Conservation (phyloP, 2,888 invertebrate genomes). For the Noctua comes region DNA sequence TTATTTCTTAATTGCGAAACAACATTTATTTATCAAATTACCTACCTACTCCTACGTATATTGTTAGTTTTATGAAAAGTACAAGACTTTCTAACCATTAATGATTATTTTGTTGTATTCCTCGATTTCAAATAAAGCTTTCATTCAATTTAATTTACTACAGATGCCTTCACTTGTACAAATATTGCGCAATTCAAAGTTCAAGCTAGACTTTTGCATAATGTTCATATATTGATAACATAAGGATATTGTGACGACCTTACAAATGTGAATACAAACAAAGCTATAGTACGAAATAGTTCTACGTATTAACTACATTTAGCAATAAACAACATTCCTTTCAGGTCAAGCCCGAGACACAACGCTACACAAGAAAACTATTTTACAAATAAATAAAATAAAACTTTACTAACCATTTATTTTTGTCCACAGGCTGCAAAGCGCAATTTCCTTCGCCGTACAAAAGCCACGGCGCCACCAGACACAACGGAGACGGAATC, state of each 20-base stretch:
- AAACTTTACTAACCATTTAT: conserved; percentile 59
- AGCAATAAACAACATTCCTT: conserved; percentile 61
- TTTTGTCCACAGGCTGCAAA: conserved; percentile 77
- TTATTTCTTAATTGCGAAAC: background rate
- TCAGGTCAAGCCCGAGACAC: conserved; percentile 43
- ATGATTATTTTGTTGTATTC: background rate
- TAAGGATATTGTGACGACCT: conserved; percentile 57
- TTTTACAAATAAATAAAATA: conserved; percentile 29
- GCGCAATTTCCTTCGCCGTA: conserved; percentile 84
- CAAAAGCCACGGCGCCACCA: conserved; percentile 83
- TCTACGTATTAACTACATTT: conserved; percentile 34
- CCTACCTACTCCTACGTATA: no score
- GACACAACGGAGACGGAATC: conserved; percentile 74
- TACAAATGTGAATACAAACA: conserved; percentile 43
- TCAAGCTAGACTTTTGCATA: conserved; percentile 47
- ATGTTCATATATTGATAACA: conserved; percentile 33
- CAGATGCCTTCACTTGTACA: conserved; percentile 45
- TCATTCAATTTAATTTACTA: conserved; percentile 15
- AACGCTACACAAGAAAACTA: conserved; percentile 17
- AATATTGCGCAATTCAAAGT: conserved; percentile 58
- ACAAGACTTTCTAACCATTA: background rate
- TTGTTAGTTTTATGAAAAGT: background rate
- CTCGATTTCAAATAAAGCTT: background rate
- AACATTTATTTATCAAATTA: background rate
- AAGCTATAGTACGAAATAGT: conserved; percentile 23